These are phyloP conservation scores for Zootermopsis nevadensis DNA, from an alignment of 2,888 invertebrate genomes.

Conservation along the genomic window DNA sequence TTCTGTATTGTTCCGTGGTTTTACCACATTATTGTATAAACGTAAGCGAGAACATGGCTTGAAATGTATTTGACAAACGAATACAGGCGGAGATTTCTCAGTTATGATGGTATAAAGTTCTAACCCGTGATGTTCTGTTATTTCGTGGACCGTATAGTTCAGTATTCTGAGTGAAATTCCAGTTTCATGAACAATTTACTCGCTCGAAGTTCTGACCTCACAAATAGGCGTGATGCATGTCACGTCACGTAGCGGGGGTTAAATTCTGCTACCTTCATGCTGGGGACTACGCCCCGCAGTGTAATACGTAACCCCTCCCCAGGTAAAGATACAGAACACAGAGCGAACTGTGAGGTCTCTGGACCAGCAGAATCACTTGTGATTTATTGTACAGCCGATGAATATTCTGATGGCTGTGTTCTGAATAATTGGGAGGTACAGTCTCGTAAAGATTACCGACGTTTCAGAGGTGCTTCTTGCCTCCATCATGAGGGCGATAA, in stretches of 20 bases:
- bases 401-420: no score
- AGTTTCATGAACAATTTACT: constrained; percentile 13
- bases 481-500: no score
- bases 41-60: no score
- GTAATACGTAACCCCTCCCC: background rate
- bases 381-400: background rate
- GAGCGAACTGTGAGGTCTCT: background rate
- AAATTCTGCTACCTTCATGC: background rate
- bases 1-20: no score
- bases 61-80: no score
- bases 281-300: background rate
- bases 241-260: background rate
- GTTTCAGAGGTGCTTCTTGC: no score
- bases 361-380: background rate
- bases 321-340: background rate
- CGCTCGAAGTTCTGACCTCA: background rate
- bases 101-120: no score
- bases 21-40: no score
- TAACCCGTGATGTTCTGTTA: background rate
- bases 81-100: no score
- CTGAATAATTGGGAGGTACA: no score
- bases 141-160: background rate
- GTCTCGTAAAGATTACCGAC: no score
- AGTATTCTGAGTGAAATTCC: background rate
- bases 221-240: background rate